These are phyloP conservation scores for Lasiurus cinereus DNA, from an alignment of 2,113 vertebrate species.

Conservation along the genomic window DNA sequence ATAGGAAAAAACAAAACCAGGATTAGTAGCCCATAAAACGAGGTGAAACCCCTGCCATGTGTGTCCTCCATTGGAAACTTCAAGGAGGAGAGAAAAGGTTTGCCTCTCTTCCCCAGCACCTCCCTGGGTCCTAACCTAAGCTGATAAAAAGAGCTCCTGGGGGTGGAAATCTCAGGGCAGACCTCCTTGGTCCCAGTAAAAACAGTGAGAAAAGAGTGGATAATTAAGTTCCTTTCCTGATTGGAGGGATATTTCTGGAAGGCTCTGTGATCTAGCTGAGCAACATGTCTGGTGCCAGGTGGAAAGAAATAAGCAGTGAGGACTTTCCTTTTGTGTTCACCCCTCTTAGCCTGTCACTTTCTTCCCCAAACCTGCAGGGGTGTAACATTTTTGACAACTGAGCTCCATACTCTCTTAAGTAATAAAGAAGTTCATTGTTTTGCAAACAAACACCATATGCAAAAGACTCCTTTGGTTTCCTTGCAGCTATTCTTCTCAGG, in stretches of 20 bases:
- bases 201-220: slow-evolving; percentile 79
- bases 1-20: slow-evolving; percentile 76
- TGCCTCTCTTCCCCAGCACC: slow-evolving; percentile 93
- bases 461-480: slow-evolving; percentile 84
- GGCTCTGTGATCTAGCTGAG: slow-evolving; percentile 39
- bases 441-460: slow-evolving; percentile 83
- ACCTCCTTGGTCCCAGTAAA: slow-evolving; percentile 71
- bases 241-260: slow-evolving; percentile 70
- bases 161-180: slow-evolving; percentile 85
- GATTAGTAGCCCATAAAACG: slow-evolving; percentile 82
- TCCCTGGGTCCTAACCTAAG: slow-evolving; percentile 93
- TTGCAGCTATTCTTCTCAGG: slow-evolving; percentile 77
- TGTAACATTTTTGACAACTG: slow-evolving; percentile 88
- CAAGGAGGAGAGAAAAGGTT: slow-evolving; percentile 93
- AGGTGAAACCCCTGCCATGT: slow-evolving; percentile 90
- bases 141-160: slow-evolving; percentile 91
- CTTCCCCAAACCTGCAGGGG: slow-evolving; percentile 82
- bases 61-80: slow-evolving; percentile 94
- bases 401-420: slow-evolving; percentile 82
- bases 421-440: slow-evolving; percentile 83
- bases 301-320: slow-evolving; percentile 8
- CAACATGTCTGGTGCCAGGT: slow-evolving; percentile 30
- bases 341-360: slow-evolving; percentile 29
- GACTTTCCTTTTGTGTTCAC: slow-evolving; percentile 79
- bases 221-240: slow-evolving; percentile 80